These are phyloP conservation scores for Vanessa cardui DNA, from an alignment of 2,888 invertebrate species.

Conservation along the genomic window DNA sequence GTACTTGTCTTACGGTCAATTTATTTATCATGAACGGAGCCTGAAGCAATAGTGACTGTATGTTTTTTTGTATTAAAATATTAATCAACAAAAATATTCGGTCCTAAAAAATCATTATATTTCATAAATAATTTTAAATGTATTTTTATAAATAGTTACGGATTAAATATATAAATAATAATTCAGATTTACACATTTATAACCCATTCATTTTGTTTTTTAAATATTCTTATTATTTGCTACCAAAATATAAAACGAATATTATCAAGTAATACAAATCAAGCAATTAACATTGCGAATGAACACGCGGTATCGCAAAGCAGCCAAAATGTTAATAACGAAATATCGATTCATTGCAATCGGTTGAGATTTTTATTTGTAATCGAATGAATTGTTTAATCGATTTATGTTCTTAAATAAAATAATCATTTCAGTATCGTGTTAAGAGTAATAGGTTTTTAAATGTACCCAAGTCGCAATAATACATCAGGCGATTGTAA, in stretches of 20 bases:
- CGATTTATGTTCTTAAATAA: constrained; percentile 49
- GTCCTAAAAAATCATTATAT: too few relatives aligned
- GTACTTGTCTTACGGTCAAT: constrained; percentile 58
- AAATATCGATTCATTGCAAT: constrained; percentile 56
- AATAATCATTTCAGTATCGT: constrained; percentile 52
- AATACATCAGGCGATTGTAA: constrained; percentile 58
- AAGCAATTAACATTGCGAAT: constrained; percentile 17
- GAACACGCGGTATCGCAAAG: constrained; percentile 39
- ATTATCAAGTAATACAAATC: constrained; percentile 21
- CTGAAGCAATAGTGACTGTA: constrained; percentile 50
- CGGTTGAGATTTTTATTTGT: constrained; percentile 63
- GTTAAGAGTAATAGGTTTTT: constrained; percentile 74
- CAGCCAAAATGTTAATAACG: constrained; percentile 46
- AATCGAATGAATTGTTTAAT: constrained; percentile 56
- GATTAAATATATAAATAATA: too few relatives aligned
- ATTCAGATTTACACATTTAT: too few relatives aligned
- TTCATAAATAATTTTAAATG: too few relatives aligned
- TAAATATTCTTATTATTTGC: not conserved
- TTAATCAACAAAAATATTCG: too few relatives aligned
- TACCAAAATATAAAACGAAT: constrained; percentile 13
- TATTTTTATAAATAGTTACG: too few relatives aligned
- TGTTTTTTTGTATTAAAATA: too few relatives aligned
- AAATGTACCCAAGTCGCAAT: constrained; percentile 55
- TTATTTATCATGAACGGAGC: constrained; percentile 57
- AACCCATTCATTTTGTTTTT: too few relatives aligned